phyloP scores from a whole-genome alignment of 2,113 vertebrate species.

The Caloenas nicobarica region DNA sequence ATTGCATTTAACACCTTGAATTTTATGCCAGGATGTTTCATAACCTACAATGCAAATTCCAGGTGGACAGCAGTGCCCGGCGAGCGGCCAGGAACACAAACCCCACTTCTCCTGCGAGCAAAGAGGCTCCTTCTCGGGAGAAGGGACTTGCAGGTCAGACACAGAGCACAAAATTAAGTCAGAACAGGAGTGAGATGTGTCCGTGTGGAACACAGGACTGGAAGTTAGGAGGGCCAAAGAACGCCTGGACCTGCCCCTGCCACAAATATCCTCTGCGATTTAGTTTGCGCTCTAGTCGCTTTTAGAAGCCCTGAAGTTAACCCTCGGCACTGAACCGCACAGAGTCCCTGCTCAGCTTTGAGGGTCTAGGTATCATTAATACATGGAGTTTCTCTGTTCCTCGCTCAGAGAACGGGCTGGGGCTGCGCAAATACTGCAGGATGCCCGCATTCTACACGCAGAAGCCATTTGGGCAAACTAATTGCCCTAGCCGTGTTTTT shows the following conservation, averaged over 20 bases:
- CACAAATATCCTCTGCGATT: background rate
- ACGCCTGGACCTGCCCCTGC: background rate
- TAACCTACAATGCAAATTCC: background rate
- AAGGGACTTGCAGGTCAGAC: background rate
- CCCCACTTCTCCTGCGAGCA: background rate
- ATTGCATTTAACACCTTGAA: background rate
- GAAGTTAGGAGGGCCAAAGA: background rate
- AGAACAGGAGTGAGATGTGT: background rate
- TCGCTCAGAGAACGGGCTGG: background rate
- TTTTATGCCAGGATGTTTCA: background rate
- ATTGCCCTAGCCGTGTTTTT: background rate
- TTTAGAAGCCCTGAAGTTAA: background rate
- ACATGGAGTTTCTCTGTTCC: background rate
- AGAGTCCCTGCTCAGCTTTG: background rate
- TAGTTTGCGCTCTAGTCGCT: background rate
- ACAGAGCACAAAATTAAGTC: background rate
- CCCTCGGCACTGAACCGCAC: background rate
- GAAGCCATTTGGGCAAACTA: background rate
- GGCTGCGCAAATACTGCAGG: background rate
- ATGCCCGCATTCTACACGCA: background rate
- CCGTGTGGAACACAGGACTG: fast-evolving
- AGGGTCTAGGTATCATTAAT: background rate
- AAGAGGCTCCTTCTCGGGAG: background rate
- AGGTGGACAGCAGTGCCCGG: background rate
- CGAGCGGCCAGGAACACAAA: background rate